A percentile compares a stretch with the other conserved stretches of the same genome.
phyloP scores from a whole-genome alignment of 35 echinoderm and acorn worm genomes.

The Apostichopus japonicus region DNA sequence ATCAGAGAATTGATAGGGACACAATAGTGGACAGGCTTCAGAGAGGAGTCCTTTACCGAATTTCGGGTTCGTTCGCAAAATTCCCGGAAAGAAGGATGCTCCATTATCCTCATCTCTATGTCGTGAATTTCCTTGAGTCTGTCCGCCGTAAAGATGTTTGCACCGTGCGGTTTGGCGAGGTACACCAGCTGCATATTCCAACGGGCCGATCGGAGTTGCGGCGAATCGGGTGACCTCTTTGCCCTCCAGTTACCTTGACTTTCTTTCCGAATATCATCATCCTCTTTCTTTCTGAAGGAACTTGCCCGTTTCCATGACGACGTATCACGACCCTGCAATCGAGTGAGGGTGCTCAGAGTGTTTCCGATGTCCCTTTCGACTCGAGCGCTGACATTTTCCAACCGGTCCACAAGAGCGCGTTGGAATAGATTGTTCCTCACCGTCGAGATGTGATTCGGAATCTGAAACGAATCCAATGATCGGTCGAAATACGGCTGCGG shows the following conservation, averaged over 20 bases:
- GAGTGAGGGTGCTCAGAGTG: no score
- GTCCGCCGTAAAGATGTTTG: constrained; percentile 81
- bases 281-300: neutral
- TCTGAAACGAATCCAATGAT: constrained; percentile 86
- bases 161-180: constrained; percentile 63
- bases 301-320: neutral
- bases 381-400: neutral
- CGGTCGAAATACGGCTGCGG: constrained; percentile 82
- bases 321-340: neutral
- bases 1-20: constrained; percentile 81
- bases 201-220: neutral
- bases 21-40: constrained; percentile 58
- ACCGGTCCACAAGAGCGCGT: constrained; percentile 50
- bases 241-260: neutral
- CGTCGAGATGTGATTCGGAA: constrained; percentile 86
- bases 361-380: neutral
- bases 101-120: constrained; percentile 84
- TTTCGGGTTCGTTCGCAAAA: constrained; percentile 59
- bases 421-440: constrained; percentile 55
- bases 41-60: constrained; percentile 56
- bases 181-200: constrained; percentile 83
- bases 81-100: constrained; percentile 55
- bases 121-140: constrained; percentile 78
- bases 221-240: neutral
- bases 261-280: neutral